phyloP scores from a whole-genome alignment of 2,113 vertebrate species.

The Ceyx cyanopectus region DNA sequence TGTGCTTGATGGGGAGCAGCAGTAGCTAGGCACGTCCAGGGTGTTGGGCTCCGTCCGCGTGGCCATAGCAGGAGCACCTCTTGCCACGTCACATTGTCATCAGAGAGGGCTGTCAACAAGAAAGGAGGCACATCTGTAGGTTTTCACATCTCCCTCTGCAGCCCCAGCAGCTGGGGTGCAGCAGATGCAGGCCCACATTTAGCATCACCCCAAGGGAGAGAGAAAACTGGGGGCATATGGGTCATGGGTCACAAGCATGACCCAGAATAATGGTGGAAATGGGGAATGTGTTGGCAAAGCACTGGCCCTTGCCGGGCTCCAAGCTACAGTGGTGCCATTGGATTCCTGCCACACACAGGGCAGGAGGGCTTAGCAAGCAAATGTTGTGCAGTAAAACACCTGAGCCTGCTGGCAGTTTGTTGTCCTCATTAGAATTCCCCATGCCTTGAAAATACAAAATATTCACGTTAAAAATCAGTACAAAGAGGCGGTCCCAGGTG shows the following conservation, averaged over 20 bases:
- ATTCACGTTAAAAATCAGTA: background rate
- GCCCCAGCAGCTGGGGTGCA: background rate
- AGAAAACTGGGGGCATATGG: rapidly evolving
- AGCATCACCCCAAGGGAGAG: background rate
- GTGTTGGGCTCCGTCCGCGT: background rate
- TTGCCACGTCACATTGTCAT: constrained; percentile 6
- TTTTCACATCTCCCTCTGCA: background rate
- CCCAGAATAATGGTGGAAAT: background rate
- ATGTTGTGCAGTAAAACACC: background rate
- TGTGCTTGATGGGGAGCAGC: background rate
- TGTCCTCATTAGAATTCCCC: background rate
- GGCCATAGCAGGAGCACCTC: constrained; percentile 49
- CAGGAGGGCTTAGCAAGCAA: background rate
- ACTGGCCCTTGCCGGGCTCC: rapidly evolving
- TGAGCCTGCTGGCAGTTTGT: background rate
- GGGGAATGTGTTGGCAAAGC: background rate
- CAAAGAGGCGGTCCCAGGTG: background rate
- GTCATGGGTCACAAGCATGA: background rate
- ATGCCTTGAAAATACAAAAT: background rate
- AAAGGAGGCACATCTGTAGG: background rate
- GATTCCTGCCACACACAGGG: rapidly evolving
- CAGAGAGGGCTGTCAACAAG: constrained; percentile 13
- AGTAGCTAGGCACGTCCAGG: background rate
- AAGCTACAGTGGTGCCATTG: no score
- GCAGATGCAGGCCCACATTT: background rate